Conservation (phyloP, 2,888 invertebrate species). For the Pristionchus exspectatus region DNA sequence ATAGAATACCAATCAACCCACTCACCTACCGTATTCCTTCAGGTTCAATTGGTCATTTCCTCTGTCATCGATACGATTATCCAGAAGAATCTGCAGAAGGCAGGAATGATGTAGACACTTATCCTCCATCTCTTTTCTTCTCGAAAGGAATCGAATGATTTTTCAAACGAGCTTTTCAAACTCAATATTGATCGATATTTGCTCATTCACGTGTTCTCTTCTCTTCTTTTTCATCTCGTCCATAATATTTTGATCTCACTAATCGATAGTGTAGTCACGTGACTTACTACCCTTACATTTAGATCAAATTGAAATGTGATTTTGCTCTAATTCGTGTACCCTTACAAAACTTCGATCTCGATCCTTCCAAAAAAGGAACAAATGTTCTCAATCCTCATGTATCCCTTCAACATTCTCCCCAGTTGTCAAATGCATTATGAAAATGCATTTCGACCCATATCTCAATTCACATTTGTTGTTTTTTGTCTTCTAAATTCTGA, state of each 20-base stretch:
- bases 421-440: neutral
- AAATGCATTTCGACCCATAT: constrained; percentile 20
- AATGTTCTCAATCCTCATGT: constrained; percentile 2
- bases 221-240: neutral
- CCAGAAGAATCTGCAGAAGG: constrained; percentile 78
- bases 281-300: neutral
- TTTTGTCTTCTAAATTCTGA: neutral
- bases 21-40: neutral
- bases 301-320: constrained; percentile 37
- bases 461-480: neutral
- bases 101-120: constrained; percentile 77
- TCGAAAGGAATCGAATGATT: neutral
- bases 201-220: constrained; percentile 35
- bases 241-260: neutral
- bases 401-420: neutral
- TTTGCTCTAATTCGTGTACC: constrained; percentile 4
- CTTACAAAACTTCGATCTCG: constrained; percentile 3
- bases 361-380: neutral
- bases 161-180: neutral
- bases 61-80: constrained; percentile 78
- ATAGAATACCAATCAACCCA: neutral
- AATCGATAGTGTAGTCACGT: constrained; percentile 2
- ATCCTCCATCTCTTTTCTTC: neutral
- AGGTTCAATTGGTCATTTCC: constrained; percentile 78
- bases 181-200: constrained; percentile 38